phyloP scores from a whole-genome alignment of 2,797 vertebrate genomes.

The Nannoperca obscura region DNA sequence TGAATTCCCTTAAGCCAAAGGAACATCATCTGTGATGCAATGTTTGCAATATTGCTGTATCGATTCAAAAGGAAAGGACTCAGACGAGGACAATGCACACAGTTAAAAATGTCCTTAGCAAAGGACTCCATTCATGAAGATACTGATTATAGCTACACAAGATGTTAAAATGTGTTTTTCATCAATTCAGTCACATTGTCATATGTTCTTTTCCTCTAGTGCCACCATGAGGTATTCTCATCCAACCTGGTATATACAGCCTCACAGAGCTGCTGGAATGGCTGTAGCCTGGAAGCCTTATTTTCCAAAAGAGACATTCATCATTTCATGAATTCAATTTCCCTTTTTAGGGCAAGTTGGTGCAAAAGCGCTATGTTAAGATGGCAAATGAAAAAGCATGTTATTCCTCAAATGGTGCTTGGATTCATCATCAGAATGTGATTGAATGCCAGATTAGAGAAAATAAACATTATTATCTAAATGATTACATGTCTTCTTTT shows the following conservation, averaged over 20 bases:
- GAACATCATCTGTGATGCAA: conserved; percentile 34
- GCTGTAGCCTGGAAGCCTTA: too few species aligned
- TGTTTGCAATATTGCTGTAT: conserved; percentile 46
- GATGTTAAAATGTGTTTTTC: conserved; percentile 7
- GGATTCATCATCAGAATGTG: not conserved
- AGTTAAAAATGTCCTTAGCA: not conserved
- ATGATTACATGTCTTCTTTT: not conserved
- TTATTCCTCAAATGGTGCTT: not conserved
- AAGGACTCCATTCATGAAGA: not conserved
- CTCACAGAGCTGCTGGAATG: too few species aligned
- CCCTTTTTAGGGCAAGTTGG: too few species aligned
- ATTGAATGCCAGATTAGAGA: not conserved
- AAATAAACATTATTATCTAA: not conserved
- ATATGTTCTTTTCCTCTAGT: too few species aligned
- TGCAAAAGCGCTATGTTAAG: too few species aligned
- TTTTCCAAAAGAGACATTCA: too few species aligned
- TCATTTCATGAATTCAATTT: too few species aligned
- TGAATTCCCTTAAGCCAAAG: conserved; percentile 23
- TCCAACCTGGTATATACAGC: too few species aligned
- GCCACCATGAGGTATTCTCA: too few species aligned
- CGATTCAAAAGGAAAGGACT: conserved; percentile 19
- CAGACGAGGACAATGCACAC: not conserved
- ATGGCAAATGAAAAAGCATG: too few species aligned
- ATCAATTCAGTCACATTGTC: not conserved
- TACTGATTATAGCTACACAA: not conserved